Evolutionary conservation across 2,888 invertebrate genomes (phyloP), one percentile per base, ranked within the genome.

Genomic region (Aleiodes testaceus): DNA sequence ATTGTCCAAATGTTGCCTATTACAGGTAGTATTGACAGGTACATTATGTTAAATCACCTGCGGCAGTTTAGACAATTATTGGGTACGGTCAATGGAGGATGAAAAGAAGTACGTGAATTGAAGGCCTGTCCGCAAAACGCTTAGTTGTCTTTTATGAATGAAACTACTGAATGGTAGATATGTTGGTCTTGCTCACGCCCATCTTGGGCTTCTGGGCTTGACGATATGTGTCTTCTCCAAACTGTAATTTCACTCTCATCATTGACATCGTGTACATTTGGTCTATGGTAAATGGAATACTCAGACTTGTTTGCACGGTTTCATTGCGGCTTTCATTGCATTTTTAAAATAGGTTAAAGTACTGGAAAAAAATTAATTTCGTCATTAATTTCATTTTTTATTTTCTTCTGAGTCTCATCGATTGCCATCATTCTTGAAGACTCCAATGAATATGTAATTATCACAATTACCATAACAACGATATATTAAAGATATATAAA

Each of bases 211-310:
- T 18, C 59, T 59, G 59, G 59, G 36, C 59, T 59, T 59, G 55
- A 55, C 55, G 49, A 55, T 55, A 30, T 55, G 53, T 53, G n/a
- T 36, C 30, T 55, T 12, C n/a, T 2, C 30, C n/a, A 42, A 53
- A 22, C 55, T 45, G 55, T 45, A 67, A 67, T 55, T 67, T 55
- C 55, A 45, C 30, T 55, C 67, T 55, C 55, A 20, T 22, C 53
- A 42, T 53, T 59, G 36, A 14, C 59, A 59, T 36, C 42, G 14
- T 49, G 20, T 59, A 59, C 36, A 36, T 42, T 36, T 36, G 18
- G 16, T 36, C 59, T 42, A 18, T 59, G 36, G 16, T 42, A 36
- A 59, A 36, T 12, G 36, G 14, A 16, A 26, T 26, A 65, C 20
- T 45, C 30, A 45, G 49, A 68, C 30, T 30, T 68, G 59, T 68